These are phyloP conservation scores for Planiliza haematocheilus DNA, from an alignment of 2,113 vertebrate species.

Conservation along the genomic window DNA sequence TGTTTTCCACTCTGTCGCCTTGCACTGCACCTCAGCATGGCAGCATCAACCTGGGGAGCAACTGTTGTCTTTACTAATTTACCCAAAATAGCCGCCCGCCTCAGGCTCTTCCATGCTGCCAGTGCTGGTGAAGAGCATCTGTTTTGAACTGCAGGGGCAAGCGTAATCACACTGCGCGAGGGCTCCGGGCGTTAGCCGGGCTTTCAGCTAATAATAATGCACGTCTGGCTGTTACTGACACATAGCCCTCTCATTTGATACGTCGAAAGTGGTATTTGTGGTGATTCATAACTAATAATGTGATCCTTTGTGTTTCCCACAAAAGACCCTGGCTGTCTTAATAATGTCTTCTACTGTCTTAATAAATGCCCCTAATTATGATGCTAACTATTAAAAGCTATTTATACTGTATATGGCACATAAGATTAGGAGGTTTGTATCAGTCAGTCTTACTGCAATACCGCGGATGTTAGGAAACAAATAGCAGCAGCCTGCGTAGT, in stretches of 20 bases:
- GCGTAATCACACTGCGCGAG: constrained; percentile 60
- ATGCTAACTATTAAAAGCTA: too few species aligned
- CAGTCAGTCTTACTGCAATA: too few species aligned
- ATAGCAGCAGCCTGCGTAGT: too few species aligned
- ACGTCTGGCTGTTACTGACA: constrained; percentile 52
- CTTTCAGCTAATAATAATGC: constrained; percentile 56
- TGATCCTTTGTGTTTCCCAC: too few species aligned
- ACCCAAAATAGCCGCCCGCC: constrained; percentile 78
- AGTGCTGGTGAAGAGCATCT: constrained; percentile 77
- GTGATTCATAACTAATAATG: constrained; percentile 18
- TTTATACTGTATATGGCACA: too few species aligned
- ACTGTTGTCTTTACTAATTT: constrained; percentile 81
- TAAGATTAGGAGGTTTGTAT: too few species aligned
- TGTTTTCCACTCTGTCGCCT: constrained; percentile 77
- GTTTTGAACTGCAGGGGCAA: constrained; percentile 73
- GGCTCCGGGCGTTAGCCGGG: constrained; percentile 43
- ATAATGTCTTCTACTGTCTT: too few species aligned
- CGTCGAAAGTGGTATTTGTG: constrained; percentile 4
- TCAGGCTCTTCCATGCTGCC: constrained; percentile 59
- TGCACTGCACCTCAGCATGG: constrained; percentile 67
- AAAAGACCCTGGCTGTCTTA: too few species aligned
- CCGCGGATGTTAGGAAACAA: too few species aligned
- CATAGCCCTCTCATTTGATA: constrained; percentile 15
- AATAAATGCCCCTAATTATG: too few species aligned
- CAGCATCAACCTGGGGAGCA: constrained; percentile 71